These are phyloP conservation scores for Odontothrips loti DNA, from an alignment of 2,888 invertebrate species.

Conservation along the genomic window DNA sequence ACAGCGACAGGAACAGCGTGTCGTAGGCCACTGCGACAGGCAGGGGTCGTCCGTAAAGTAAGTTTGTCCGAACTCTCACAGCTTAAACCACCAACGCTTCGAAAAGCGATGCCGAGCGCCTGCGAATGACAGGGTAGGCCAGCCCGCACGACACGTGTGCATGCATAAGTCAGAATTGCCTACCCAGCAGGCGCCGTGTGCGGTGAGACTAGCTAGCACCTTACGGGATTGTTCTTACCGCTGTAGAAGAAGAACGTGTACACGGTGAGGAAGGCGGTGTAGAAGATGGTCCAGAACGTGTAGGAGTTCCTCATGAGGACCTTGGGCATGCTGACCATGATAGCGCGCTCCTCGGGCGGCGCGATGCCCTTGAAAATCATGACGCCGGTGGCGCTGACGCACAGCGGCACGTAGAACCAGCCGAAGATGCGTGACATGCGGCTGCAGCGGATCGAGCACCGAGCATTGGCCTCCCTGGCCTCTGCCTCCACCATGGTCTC, in stretches of 20 bases:
- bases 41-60: no score
- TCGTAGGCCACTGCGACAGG: not conserved
- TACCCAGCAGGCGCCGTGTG: no score
- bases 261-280: not conserved
- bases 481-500: not conserved
- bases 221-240: no score
- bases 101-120: no score
- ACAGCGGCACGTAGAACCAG: constrained; percentile 10
- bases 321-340: not conserved
- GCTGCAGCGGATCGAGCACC: not conserved
- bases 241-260: not conserved
- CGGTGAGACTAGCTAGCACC: no score
- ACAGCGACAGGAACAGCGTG: constrained; percentile 7
- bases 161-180: no score
- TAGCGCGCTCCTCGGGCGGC: not conserved
- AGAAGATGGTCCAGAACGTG: not conserved
- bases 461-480: not conserved
- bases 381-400: not conserved
- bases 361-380: not conserved
- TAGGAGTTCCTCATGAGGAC: not conserved
- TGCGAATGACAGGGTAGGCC: no score
- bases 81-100: no score
- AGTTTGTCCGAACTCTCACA: no score
- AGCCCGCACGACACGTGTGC: no score
- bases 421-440: not conserved